phyloP scores from a whole-genome alignment of 2,113 vertebrate species.

The Pitta sordida region DNA sequence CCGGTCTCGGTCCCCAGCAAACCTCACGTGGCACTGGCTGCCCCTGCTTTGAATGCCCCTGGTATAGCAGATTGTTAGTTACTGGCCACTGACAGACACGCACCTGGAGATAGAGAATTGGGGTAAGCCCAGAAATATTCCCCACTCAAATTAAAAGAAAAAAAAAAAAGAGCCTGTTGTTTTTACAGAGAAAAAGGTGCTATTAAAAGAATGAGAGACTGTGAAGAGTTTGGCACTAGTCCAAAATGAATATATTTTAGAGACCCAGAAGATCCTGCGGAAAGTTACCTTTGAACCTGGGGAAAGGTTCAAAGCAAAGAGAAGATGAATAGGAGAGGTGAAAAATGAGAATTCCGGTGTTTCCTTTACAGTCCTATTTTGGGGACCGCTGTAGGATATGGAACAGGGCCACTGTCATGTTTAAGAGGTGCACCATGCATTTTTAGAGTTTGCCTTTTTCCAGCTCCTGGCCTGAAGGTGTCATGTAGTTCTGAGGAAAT shows the following conservation, averaged over 20 bases:
- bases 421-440: background rate
- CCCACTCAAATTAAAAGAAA: background rate
- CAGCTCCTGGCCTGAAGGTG: background rate
- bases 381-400: background rate
- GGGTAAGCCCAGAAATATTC: slow-evolving; percentile 39
- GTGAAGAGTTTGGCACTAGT: background rate
- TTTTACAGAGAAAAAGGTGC: slow-evolving; percentile 9
- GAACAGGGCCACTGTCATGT: background rate
- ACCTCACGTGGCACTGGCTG: background rate
- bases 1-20: background rate
- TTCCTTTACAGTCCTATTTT: background rate
- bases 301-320: background rate
- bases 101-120: background rate
- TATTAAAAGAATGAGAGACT: background rate
- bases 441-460: background rate
- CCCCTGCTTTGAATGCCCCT: background rate
- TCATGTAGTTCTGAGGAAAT: background rate
- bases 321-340: background rate
- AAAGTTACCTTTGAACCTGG: background rate
- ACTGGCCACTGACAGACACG: background rate
- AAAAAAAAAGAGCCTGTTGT: background rate
- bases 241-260: background rate
- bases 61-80: background rate
- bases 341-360: background rate
- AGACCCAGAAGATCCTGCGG: background rate